Base-by-base conservation (phyloP, 2,888 invertebrate species). In the Melolontha melolontha region DNA sequence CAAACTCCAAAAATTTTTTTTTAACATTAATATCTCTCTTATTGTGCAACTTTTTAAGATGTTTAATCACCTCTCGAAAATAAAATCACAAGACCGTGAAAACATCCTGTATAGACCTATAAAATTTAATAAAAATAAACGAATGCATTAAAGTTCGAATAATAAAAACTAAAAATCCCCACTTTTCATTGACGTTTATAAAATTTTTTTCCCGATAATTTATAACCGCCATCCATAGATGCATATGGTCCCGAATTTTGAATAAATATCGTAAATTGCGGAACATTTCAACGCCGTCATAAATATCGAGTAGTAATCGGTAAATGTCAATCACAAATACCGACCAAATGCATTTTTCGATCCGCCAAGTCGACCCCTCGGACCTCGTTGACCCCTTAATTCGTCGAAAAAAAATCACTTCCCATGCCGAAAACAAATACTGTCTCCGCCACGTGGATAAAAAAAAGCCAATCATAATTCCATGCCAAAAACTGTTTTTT, bases 291-390 rank as follows among this genome's bases (percentile, higher is more conserved):
- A 55, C 71, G 72, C 68, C 72, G 71, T 70, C 72, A 76, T 76
- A 78, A 77, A 77, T 77, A 78, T 74, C 75, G 75, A 76, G 47
- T 47, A 75, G 75, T 75, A 78, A 78, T 77, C 74, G 74, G 74
- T 75, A 76, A 77, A 77, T 73, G 77, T 77, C 78, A 78, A 74
- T 77, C 75, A 75, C 77, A 77, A 74, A 67, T 73, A 74, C 75
- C 75, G 73, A 75, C 72, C 75, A 76, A 78, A 78, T 76, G 76
- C 77, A 75, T 75, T 76, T 75, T 75, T 72, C 11, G 54, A 54
- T 40, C 40, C 44, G 47, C 12, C 16, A 10, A 27, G 51, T 34
- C n/a, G 5, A n/a, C 27, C 29, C 29, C 27, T 34, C 34, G 29
- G 34, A 6, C 39, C 29, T 34, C 29, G 14, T n/a, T 29, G 10